Conservation (phyloP, 2,113 vertebrate species). For the Brachypodius melanocephalos region DNA sequence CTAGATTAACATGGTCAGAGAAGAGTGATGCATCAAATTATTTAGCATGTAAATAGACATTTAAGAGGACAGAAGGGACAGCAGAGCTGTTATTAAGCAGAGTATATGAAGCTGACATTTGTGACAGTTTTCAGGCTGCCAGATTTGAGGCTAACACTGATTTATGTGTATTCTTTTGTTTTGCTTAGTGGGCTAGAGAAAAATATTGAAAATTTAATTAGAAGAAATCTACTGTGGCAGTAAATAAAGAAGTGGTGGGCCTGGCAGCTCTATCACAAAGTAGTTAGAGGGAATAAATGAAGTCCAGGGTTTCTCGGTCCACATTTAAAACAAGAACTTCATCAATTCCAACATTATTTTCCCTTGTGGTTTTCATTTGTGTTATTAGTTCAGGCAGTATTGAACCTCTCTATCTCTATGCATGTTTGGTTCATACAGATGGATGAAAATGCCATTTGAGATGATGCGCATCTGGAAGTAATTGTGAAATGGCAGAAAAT, state of each 20-base stretch:
- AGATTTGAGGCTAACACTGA: background rate
- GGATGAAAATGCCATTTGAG: slow-evolving; percentile 53
- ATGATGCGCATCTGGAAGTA: slow-evolving; percentile 65
- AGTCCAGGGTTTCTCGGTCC: background rate
- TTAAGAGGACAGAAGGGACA: slow-evolving; percentile 34
- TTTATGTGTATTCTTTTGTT: background rate
- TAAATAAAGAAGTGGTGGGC: background rate
- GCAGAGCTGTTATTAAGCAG: slow-evolving; percentile 1
- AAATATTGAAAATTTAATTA: slow-evolving; percentile 17
- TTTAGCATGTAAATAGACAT: slow-evolving; percentile 6
- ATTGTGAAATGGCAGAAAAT: slow-evolving; percentile 60
- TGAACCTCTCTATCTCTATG: background rate
- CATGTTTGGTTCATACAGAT: slow-evolving; percentile 39
- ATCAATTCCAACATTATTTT: slow-evolving; percentile 10
- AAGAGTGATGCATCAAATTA: slow-evolving; percentile 9
- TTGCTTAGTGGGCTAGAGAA: background rate
- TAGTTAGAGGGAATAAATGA: background rate
- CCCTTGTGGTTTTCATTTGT: slow-evolving; percentile 27
- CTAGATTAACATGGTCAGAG: background rate
- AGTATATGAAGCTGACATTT: background rate
- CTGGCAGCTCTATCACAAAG: background rate
- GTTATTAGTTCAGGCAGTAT: slow-evolving; percentile 19
- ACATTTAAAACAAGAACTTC: background rate
- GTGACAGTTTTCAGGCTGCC: slow-evolving; percentile 18
- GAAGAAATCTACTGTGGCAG: background rate